phyloP scores from a whole-genome alignment of 2,797 vertebrate species.

The Megaceryle alcyon region DNA sequence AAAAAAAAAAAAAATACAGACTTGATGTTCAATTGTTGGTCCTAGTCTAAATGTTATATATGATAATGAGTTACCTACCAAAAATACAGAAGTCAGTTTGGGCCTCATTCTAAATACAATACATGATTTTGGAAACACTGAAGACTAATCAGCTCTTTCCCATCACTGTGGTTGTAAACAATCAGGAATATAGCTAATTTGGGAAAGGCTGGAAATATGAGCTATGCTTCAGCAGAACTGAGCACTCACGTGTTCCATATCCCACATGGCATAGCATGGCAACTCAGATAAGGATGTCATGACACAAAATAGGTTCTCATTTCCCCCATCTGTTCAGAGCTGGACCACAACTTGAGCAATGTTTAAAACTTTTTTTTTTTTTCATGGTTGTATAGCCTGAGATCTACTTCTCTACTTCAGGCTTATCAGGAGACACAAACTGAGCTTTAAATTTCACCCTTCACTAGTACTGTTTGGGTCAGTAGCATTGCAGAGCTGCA shows the following conservation, averaged over 20 bases:
- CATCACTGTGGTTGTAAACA: background rate
- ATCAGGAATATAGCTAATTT: background rate
- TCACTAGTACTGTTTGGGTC: background rate
- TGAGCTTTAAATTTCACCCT: background rate
- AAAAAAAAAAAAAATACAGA: background rate
- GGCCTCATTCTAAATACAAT: background rate
- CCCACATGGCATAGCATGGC: background rate
- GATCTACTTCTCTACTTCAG: background rate
- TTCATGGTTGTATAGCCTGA: background rate
- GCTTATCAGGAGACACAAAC: background rate
- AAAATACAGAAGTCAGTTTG: background rate
- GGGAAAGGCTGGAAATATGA: background rate
- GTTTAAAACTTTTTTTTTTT: background rate
- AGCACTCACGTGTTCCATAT: background rate
- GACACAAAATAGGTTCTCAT: background rate
- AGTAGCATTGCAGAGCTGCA: background rate
- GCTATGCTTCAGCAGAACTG: background rate
- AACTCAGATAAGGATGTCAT: background rate
- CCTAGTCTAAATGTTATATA: background rate
- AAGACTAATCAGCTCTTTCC: background rate
- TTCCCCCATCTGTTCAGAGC: background rate
- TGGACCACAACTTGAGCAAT: background rate
- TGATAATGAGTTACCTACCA: background rate
- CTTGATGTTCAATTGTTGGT: background rate
- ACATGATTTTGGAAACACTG: background rate